Percentiles rank a stretch among this genome's conserved stretches.
Evolutionary conservation across 2,888 invertebrate genomes (phyloP).

Genomic region (Cephus pulcher): DNA sequence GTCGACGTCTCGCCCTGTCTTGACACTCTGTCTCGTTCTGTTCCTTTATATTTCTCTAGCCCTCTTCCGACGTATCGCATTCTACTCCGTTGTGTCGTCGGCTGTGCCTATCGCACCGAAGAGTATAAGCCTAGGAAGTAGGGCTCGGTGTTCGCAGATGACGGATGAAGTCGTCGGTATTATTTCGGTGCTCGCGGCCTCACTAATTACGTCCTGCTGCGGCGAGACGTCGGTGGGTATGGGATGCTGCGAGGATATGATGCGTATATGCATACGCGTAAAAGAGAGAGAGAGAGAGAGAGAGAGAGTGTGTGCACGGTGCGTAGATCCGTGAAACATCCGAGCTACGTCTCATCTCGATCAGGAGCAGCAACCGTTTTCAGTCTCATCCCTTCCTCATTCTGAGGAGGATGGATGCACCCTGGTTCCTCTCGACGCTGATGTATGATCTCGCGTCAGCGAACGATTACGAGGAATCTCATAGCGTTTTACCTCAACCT

Average conservation of each 20-base stretch:
- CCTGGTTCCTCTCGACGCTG: constrained; percentile 22
- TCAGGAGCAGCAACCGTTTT: neutral
- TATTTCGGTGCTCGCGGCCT: constrained; percentile 23
- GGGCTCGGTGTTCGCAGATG: constrained; percentile 19
- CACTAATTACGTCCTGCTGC: constrained; percentile 28
- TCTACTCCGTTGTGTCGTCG: neutral
- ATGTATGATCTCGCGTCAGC: constrained; percentile 37
- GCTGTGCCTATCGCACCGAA: constrained; percentile 5
- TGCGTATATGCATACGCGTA: neutral
- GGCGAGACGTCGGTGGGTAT: neutral
- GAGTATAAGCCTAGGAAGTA: constrained; percentile 17
- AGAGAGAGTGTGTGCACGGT: neutral
- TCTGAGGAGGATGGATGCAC: neutral
- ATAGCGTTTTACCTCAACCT: neutral
- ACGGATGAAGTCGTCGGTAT: constrained; percentile 20
- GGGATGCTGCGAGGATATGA: neutral
- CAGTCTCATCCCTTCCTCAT: neutral
- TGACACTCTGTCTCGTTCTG: constrained; percentile 8
- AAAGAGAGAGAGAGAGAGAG: neutral
- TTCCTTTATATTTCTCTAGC: neutral
- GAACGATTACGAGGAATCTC: constrained; percentile 32
- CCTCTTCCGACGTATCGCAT: neutral
- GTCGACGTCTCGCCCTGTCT: constrained; percentile 11
- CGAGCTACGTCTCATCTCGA: neutral
- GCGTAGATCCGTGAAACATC: neutral